These are phyloP conservation scores for Drosophila leontia DNA, from an alignment of 1,140 invertebrate genomes.

Conservation along the genomic window DNA sequence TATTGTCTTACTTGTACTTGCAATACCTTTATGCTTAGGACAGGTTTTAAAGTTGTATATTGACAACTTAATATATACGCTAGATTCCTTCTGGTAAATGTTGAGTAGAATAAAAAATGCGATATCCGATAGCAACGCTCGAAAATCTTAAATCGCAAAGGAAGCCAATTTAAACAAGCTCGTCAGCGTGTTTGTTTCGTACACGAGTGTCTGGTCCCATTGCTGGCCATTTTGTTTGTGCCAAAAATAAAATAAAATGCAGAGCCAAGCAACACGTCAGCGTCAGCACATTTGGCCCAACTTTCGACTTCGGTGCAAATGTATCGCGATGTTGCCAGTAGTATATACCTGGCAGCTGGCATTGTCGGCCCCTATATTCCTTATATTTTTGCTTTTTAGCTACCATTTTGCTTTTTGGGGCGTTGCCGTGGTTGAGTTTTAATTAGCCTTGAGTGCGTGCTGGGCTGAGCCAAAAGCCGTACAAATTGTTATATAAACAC, in stretches of 20 bases:
- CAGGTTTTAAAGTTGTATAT: neutral
- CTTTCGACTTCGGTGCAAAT: constrained; percentile 45
- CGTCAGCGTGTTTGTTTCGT: constrained; percentile 18
- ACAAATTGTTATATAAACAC: constrained; percentile 80
- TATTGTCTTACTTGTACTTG: neutral
- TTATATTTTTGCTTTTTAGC: constrained; percentile 24
- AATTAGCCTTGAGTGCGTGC: constrained; percentile 81
- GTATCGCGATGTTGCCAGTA: neutral
- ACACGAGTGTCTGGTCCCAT: constrained; percentile 17
- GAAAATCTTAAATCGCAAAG: constrained; percentile 5
- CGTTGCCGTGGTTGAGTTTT: constrained; percentile 73
- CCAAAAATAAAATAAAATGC: constrained; percentile 51
- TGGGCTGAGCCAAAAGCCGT: constrained; percentile 64
- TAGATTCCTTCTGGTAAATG: neutral
- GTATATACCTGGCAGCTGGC: constrained; percentile 45
- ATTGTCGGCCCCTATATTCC: constrained; percentile 26
- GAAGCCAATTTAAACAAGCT: constrained; percentile 15
- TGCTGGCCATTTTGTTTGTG: constrained; percentile 53
- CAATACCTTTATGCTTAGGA: neutral
- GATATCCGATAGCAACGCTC: neutral
- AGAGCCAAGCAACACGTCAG: constrained; percentile 64
- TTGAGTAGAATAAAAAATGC: neutral
- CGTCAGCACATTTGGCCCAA: constrained; percentile 60
- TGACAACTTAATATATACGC: neutral
- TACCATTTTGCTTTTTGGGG: constrained; percentile 48